Base-by-base conservation (phyloP, 2,888 invertebrate genomes). In the Melinaea marsaeus region DNA sequence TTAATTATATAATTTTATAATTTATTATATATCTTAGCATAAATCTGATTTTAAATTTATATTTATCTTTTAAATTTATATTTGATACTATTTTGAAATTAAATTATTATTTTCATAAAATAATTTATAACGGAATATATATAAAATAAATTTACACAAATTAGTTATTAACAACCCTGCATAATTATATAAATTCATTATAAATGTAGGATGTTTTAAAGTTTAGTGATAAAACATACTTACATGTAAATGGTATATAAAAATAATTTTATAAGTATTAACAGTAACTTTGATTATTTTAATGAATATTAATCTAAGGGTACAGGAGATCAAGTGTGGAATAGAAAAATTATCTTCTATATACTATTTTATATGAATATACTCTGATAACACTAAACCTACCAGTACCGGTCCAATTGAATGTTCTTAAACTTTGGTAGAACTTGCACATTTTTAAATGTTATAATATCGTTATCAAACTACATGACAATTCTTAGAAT, bases 251-350 rank as follows among this genome's bases (percentile, higher is more conserved):
- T 32, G 7, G 22, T 51, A 51, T 51, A 51, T 32, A 51, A 51
- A 51, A 51, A 51, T 51, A 32, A 65, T 58, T 60, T 61, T 55
- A 65, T 55, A 51, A 45, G 55, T 62, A 57, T 59, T 34, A 35
- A 58, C 35, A 55, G 35, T 61, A 56, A 57, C 57, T 46, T 54
- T 57, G 58, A 62, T 22, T 22, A 57, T 51, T 33, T 9, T 47
- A 58, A 55, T 48, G 51, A 48, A 47, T 56, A 54, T 63, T 65
- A 56, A 61, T 61, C 60, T 64, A 64, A 79, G 84, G 85, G 84
- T 75, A 74, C 65, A 81, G 87, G 88, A 87, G 79, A 80, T 83
- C 75, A 87, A 88, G 83, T 70, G 82, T 73, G 85, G 86, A 85
- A 88, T 88, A 87, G 79, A 85, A 88, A 88, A 81, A 65, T 77